Evolutionary conservation across 2,113 vertebrate species (phyloP).

Genomic region (Aspidoscelis tigris): DNA sequence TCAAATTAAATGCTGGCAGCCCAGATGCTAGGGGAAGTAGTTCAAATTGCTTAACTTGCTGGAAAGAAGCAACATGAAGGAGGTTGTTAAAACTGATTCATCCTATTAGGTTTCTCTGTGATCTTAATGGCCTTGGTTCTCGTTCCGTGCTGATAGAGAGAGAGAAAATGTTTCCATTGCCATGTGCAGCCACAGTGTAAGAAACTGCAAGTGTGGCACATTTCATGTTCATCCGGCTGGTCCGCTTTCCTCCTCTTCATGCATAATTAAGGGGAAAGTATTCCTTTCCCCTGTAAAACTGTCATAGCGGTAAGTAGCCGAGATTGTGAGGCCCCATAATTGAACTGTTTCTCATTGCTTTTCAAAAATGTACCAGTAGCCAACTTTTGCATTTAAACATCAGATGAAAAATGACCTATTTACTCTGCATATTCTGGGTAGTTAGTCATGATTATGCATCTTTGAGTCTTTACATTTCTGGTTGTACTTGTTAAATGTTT

Average conservation of each 20-base stretch:
- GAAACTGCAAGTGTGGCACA: slow-evolving; percentile 22
- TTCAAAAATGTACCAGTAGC: no score
- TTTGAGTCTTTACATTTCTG: no score
- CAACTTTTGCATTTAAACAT: no score
- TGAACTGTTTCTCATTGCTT: no score
- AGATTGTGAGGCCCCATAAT: no score
- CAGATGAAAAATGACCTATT: no score
- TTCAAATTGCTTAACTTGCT: slow-evolving; percentile 35
- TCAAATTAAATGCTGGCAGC: slow-evolving; percentile 32
- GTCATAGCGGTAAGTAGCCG: not conserved
- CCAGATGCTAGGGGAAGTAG: slow-evolving; percentile 6
- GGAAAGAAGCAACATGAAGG: slow-evolving; percentile 13
- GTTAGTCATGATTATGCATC: no score
- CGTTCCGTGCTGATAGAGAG: not conserved
- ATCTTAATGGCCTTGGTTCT: slow-evolving; percentile 1
- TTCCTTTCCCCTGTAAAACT: slow-evolving; percentile 29
- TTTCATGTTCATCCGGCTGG: slow-evolving; percentile 31
- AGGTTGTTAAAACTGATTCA: not conserved
- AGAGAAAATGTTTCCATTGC: slow-evolving; percentile 5
- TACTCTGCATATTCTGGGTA: no score
- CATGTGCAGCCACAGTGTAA: not conserved
- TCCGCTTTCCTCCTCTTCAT: slow-evolving; percentile 12
- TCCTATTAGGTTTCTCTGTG: slow-evolving; percentile 18
- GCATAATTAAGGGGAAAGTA: slow-evolving; percentile 28
- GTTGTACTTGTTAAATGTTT: no score